Evolutionary conservation across 2,113 vertebrate species (phyloP).

Genomic region (Pelvicachromis taeniatus): DNA sequence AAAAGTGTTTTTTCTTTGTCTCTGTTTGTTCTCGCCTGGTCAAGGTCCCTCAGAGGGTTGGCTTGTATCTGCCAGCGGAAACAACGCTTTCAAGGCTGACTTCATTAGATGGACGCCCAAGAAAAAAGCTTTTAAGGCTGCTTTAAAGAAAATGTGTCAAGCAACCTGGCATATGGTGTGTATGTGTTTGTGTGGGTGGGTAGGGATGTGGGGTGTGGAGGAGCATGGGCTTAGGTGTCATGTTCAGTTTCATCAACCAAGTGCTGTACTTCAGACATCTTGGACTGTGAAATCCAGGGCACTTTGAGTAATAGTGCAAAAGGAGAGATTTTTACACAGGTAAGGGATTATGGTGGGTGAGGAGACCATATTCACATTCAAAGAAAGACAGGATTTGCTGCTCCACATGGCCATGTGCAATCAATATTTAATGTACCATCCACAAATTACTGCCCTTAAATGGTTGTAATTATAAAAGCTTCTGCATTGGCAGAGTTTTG

Average conservation of each 20-base stretch:
- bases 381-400: background rate
- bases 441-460: background rate
- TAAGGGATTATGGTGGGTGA: background rate
- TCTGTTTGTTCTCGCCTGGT: constrained; percentile 49
- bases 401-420: background rate
- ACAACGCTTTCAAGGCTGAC: constrained; percentile 60
- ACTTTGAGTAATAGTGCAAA: background rate
- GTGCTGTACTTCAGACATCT: constrained; percentile 10
- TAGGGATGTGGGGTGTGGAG: background rate
- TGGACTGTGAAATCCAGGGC: background rate
- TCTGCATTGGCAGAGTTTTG: background rate
- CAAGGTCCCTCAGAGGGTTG: constrained; percentile 40
- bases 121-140: constrained; percentile 58
- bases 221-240: constrained; percentile 18
- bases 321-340: background rate
- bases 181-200: constrained; percentile 26
- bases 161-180: constrained; percentile 34
- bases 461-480: background rate
- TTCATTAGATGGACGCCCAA: constrained; percentile 61
- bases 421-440: background rate
- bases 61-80: constrained; percentile 52
- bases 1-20: constrained; percentile 50
- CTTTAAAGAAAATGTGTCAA: constrained; percentile 52
- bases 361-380: background rate
- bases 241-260: constrained; percentile 48